These are phyloP conservation scores for Leptinotarsa haldemani DNA, from an alignment of 2,888 invertebrate genomes.

Conservation along the genomic window DNA sequence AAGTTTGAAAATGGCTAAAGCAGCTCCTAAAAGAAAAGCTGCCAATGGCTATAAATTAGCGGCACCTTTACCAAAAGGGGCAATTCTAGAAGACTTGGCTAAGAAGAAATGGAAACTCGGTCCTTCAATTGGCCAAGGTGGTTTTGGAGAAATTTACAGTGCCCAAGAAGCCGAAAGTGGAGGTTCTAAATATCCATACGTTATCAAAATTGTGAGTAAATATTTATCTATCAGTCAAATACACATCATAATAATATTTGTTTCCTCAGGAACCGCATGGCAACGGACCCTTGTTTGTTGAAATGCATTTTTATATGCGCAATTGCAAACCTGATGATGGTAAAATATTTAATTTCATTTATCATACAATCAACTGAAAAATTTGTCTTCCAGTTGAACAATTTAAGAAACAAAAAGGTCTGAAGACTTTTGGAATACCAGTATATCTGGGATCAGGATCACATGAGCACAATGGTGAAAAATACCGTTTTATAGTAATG, in stretches of 20 bases:
- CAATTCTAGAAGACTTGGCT: constrained; percentile 79
- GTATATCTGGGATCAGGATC: constrained; percentile 86
- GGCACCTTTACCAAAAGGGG: constrained; percentile 79
- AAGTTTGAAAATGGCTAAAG: constrained; percentile 40
- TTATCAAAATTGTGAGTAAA: constrained; percentile 82
- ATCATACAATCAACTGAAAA: not conserved
- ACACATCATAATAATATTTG: constrained; percentile 20
- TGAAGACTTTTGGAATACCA: constrained; percentile 86
- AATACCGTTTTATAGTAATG: constrained; percentile 91
- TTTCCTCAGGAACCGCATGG: constrained; percentile 82
- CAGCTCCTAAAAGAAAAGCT: constrained; percentile 61
- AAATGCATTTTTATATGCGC: constrained; percentile 89
- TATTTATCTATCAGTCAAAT: not conserved
- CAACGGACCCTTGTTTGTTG: constrained; percentile 95
- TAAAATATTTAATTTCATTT: constrained; percentile 59
- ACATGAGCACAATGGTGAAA: constrained; percentile 78
- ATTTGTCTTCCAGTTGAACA: constrained; percentile 71
- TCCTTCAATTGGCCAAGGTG: constrained; percentile 88
- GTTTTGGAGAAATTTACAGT: constrained; percentile 94
- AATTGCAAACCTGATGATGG: constrained; percentile 79
- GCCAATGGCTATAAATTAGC: constrained; percentile 73
- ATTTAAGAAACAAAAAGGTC: constrained; percentile 76
- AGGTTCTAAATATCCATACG: constrained; percentile 72
- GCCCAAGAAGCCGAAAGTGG: constrained; percentile 73
- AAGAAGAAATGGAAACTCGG: constrained; percentile 90